A percentile compares a stretch with the other conserved stretches of the same genome.
Evolutionary conservation across 2,113 vertebrate genomes (phyloP).

Genomic region (Phalacrocorax carbo): DNA sequence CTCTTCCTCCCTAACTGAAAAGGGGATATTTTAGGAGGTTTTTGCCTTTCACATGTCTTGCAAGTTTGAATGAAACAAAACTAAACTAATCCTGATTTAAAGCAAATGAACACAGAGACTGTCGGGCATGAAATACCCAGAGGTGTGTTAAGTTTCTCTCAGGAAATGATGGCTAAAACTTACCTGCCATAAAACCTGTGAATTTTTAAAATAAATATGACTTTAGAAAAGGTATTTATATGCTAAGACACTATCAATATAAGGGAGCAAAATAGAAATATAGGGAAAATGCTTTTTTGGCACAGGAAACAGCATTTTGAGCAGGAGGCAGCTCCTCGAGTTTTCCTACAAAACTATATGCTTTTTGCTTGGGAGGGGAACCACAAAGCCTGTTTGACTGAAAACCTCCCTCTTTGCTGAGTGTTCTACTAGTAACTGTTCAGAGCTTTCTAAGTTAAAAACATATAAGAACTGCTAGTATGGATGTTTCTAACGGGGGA

Average conservation of each 20-base stretch:
- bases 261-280: not conserved
- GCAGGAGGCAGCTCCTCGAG: not conserved
- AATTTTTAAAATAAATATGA: not conserved
- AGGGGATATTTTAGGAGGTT: not conserved
- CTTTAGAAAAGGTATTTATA: not conserved
- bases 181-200: not conserved
- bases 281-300: not conserved
- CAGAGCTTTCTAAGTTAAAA: not conserved
- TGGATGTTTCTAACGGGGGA: not conserved
- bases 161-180: not conserved
- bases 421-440: not conserved
- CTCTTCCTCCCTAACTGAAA: not conserved
- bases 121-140: not conserved
- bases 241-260: not conserved
- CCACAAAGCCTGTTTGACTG: not conserved
- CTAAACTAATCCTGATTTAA: not conserved
- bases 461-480: not conserved
- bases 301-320: not conserved
- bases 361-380: not conserved
- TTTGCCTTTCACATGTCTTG: not conserved
- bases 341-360: not conserved
- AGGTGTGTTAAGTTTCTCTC: not conserved
- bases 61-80: not conserved
- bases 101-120: not conserved
- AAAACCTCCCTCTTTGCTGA: not conserved